Evolutionary conservation across 2,113 vertebrate genomes (phyloP).

Genomic region (Chaenogobius annularis): DNA sequence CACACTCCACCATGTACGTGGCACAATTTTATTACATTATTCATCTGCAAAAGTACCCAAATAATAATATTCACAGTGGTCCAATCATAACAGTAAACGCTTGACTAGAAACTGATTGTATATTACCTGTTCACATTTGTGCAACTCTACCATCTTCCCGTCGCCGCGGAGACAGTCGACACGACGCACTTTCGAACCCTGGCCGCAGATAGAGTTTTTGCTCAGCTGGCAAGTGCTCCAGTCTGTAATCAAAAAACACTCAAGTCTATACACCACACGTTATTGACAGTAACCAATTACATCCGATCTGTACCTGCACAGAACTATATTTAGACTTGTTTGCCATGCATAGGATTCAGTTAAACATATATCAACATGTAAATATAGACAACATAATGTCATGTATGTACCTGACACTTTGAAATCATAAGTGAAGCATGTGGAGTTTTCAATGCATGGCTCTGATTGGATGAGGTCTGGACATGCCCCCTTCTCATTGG

Average conservation of each 20-base stretch:
- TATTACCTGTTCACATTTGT: constrained; percentile 84
- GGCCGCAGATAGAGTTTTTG: constrained; percentile 86
- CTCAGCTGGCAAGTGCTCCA: constrained; percentile 94
- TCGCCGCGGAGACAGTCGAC: constrained; percentile 89
- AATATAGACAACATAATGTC: not conserved
- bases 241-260: constrained; percentile 73
- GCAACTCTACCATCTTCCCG: constrained; percentile 75
- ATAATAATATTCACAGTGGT: not conserved
- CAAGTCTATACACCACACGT: constrained; percentile 27
- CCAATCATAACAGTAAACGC: not conserved
- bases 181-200: constrained; percentile 80
- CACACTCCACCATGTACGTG: not conserved
- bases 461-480: constrained; percentile 83
- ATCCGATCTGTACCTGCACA: not conserved
- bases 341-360: not conserved
- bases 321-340: not conserved
- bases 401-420: constrained; percentile 83
- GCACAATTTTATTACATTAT: not conserved
- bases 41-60: not conserved
- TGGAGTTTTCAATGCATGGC: constrained; percentile 87
- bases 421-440: constrained; percentile 91
- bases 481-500: constrained; percentile 71
- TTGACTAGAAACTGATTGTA: not conserved
- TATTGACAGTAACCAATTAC: not conserved
- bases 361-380: not conserved